Conservation (phyloP, 2,797 vertebrate genomes). For the Bryconaethiops microstoma region DNA sequence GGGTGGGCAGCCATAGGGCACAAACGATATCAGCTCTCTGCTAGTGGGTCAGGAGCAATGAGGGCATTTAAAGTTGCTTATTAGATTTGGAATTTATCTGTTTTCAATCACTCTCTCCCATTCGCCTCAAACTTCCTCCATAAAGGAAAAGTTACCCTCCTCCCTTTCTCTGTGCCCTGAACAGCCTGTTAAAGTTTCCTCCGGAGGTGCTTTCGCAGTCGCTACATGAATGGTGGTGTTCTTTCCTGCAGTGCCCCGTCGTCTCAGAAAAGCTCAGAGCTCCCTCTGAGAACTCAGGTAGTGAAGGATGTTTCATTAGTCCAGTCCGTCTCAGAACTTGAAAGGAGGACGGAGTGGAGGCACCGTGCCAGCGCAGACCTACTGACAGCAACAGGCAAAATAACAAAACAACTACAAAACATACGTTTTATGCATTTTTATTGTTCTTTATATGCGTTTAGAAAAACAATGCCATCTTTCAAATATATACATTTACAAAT, state of each 20-base stretch:
- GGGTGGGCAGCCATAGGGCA: conserved; percentile 71
- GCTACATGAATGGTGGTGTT: conserved; percentile 10
- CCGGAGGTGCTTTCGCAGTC: conserved; percentile 40
- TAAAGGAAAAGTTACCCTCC: conserved; percentile 52
- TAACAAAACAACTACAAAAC: neutral
- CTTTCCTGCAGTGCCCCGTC: neutral
- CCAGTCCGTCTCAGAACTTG: neutral
- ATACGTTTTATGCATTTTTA: conserved; percentile 5
- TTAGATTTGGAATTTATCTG: conserved; percentile 52
- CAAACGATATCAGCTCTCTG: conserved; percentile 62
- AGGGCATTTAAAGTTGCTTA: conserved; percentile 51
- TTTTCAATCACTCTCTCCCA: conserved; percentile 65
- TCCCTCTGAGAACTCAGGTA: neutral
- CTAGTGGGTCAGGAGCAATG: conserved; percentile 51
- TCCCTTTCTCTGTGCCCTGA: too few relatives aligned
- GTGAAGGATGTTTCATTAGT: neutral
- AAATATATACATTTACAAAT: conserved; percentile 49
- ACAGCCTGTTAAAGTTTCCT: conserved; percentile 54
- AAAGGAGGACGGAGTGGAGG: too few relatives aligned
- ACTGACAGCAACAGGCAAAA: neutral
- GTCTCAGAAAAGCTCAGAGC: neutral
- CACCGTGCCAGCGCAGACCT: too few relatives aligned
- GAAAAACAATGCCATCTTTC: conserved; percentile 22
- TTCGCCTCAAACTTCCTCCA: conserved; percentile 58
- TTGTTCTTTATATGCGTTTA: conserved; percentile 40